Evolutionary conservation across 37 sponge, comb jelly and placozoan genomes (phyloP).

Genomic region (Oscarella lobularis): DNA sequence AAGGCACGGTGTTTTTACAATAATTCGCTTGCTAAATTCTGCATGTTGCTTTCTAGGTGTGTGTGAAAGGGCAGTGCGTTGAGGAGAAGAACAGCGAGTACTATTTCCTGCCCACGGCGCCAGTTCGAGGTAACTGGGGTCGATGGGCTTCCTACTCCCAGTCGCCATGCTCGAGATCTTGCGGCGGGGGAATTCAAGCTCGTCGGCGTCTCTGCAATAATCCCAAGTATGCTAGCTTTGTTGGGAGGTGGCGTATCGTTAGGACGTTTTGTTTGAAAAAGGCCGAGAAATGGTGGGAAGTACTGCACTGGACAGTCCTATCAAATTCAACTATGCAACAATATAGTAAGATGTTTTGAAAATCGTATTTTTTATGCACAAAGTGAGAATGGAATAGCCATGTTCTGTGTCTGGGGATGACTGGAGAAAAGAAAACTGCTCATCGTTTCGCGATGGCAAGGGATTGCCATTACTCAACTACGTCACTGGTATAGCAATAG

Average conservation of each 20-base stretch:
- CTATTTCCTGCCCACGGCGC: background rate
- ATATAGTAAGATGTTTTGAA: background rate
- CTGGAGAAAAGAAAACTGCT: too few species aligned
- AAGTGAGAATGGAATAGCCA: too few species aligned
- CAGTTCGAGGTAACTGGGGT: background rate
- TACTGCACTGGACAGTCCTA: background rate
- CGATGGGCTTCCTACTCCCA: background rate
- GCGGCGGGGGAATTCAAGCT: background rate
- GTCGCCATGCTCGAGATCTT: background rate
- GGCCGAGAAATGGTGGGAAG: background rate
- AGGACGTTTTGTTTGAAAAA: background rate
- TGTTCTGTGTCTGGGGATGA: too few species aligned
- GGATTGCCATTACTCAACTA: too few species aligned
- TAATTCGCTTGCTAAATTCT: too few species aligned
- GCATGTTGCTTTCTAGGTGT: too few species aligned
- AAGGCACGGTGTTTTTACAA: too few species aligned
- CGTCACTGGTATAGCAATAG: too few species aligned
- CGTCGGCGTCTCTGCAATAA: background rate
- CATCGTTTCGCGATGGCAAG: too few species aligned
- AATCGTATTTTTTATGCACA: too few species aligned
- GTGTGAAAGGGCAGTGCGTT: background rate
- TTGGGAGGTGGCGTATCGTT: too few species aligned
- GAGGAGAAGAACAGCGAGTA: background rate
- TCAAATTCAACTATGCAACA: background rate
- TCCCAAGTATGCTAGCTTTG: too few species aligned